A percentile compares a stretch with the other conserved stretches of the same genome.
These are phyloP conservation scores for Telenomus remus DNA, from an alignment of 1,140 invertebrate species.

Conservation along the genomic window DNA sequence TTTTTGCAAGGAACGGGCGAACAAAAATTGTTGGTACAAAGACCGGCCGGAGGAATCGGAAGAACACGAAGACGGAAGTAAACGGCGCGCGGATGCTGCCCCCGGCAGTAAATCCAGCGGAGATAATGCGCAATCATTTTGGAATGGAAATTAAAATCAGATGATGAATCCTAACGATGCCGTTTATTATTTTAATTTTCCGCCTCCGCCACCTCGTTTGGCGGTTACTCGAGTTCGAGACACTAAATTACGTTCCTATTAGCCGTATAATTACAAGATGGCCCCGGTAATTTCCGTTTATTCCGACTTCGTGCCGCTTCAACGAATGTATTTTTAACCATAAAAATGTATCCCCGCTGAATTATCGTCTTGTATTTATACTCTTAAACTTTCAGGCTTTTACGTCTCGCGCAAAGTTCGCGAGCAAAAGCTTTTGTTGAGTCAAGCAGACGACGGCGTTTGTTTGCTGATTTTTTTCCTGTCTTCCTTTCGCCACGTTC, in stretches of 20 bases:
- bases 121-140: slow-evolving; percentile 77
- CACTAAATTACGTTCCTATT: slow-evolving; percentile 77
- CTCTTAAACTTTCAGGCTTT: slow-evolving; percentile 53
- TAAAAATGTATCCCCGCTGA: slow-evolving; percentile 58
- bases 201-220: slow-evolving; percentile 65
- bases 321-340: slow-evolving; percentile 62
- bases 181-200: slow-evolving; percentile 77
- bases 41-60: slow-evolving; percentile 36
- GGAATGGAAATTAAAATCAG: slow-evolving; percentile 77
- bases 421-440: slow-evolving; percentile 29
- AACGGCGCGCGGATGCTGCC: slow-evolving; percentile 57
- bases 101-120: slow-evolving; percentile 71
- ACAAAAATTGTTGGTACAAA: slow-evolving; percentile 41
- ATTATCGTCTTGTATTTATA: slow-evolving; percentile 58
- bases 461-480: slow-evolving; percentile 19
- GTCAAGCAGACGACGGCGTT: slow-evolving; percentile 39
- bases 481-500: slow-evolving; percentile 24
- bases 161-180: slow-evolving; percentile 77
- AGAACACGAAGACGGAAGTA: slow-evolving; percentile 53
- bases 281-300: slow-evolving; percentile 76
- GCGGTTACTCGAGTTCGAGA: slow-evolving; percentile 74
- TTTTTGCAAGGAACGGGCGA: slow-evolving; percentile 28
- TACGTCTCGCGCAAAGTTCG: slow-evolving; percentile 34
- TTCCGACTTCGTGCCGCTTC: slow-evolving; percentile 69
- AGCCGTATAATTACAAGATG: slow-evolving; percentile 77